Evolutionary conservation across 2,113 vertebrate genomes (phyloP).

Genomic region (Megalops atlanticus): DNA sequence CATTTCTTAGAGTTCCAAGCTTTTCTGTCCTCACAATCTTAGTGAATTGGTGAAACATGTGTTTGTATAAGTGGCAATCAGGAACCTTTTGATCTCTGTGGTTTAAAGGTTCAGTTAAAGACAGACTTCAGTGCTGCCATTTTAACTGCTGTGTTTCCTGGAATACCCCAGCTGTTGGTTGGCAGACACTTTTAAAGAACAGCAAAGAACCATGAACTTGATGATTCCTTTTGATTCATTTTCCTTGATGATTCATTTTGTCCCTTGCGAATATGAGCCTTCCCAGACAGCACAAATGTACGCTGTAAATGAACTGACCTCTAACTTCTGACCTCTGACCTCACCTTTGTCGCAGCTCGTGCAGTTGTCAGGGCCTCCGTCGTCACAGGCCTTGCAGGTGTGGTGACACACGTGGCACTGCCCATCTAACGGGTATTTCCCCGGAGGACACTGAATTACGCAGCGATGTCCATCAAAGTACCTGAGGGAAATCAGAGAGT

Average conservation of each 20-base stretch:
- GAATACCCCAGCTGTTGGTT: neutral
- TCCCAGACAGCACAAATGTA: no score
- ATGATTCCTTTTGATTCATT: no score
- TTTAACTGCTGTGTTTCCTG: neutral
- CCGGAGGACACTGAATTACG: conserved; percentile 66
- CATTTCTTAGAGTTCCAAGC: no score
- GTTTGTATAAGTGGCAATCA: no score
- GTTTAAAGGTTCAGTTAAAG: neutral
- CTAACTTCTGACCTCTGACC: no score
- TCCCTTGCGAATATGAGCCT: no score
- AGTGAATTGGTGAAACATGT: no score
- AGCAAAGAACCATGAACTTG: no score
- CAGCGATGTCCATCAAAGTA: conserved; percentile 79
- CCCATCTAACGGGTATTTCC: conserved; percentile 71
- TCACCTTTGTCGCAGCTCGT: conserved; percentile 83
- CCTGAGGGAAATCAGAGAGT: conserved; percentile 58
- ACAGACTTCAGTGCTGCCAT: neutral
- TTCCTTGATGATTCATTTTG: no score
- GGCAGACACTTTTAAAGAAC: no score
- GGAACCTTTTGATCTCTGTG: neutral
- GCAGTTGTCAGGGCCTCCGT: conserved; percentile 80
- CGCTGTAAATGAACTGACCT: no score
- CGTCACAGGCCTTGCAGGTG: conserved; percentile 82
- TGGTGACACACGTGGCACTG: conserved; percentile 84
- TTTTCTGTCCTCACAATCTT: no score